A percentile compares a stretch with the other conserved stretches of the same genome.
Conservation (phyloP, 35 echinoderm and acorn worm species). For the Nesometra sesokonis region DNA sequence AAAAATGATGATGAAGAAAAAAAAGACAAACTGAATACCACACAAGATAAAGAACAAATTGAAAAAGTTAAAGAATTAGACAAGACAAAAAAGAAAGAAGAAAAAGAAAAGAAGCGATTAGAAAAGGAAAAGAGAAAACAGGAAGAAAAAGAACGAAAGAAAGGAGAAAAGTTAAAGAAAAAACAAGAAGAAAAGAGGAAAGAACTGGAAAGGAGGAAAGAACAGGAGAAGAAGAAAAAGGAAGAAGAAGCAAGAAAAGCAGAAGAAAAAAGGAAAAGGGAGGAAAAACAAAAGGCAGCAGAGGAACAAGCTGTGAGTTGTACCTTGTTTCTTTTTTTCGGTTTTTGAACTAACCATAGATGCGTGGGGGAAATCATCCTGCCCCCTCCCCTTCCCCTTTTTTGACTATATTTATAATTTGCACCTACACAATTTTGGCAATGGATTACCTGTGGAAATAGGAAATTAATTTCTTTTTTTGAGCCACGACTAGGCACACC, state of each 20-base stretch:
- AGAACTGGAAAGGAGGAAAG: slow-evolving; percentile 36
- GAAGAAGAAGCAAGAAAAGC: slow-evolving; percentile 43
- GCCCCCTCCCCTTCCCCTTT: too few relatives aligned
- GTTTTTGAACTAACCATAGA: too few relatives aligned
- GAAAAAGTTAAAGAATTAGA: slow-evolving; percentile 3
- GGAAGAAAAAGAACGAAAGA: slow-evolving; percentile 59
- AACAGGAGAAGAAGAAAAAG: slow-evolving; percentile 41
- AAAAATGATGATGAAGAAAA: slow-evolving; percentile 14
- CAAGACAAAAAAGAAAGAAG: slow-evolving; percentile 17
- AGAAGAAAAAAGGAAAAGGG: slow-evolving; percentile 66
- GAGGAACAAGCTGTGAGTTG: not conserved
- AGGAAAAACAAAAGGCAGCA: slow-evolving; percentile 32
- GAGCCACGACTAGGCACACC: too few relatives aligned
- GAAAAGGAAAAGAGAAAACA: slow-evolving; percentile 61
- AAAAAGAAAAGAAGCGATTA: not conserved
- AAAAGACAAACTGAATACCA: slow-evolving; percentile 16
- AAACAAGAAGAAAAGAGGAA: slow-evolving; percentile 29
- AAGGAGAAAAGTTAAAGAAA: slow-evolving; percentile 15
- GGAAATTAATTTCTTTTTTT: too few relatives aligned
- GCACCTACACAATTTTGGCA: too few relatives aligned
- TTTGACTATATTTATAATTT: too few relatives aligned
- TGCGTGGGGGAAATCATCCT: too few relatives aligned
- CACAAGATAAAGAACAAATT: slow-evolving; percentile 4
- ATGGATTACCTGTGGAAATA: too few relatives aligned
- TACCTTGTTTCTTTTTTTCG: too few relatives aligned